Percentiles rank a stretch among this genome's conserved stretches.
phyloP scores from a whole-genome alignment of 2,888 invertebrate genomes.

The Coronaproctus castanopsis region DNA sequence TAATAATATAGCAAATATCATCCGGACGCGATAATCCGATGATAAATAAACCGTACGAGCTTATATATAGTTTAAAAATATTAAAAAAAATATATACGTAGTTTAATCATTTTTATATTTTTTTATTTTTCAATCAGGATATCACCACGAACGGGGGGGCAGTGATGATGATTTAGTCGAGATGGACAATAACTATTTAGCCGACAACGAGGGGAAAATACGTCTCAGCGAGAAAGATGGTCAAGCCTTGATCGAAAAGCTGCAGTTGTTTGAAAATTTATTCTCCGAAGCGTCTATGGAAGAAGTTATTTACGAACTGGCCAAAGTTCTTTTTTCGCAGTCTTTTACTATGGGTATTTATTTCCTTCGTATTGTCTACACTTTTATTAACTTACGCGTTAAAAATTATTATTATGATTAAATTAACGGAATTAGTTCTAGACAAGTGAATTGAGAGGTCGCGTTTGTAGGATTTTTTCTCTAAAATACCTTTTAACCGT shows the following conservation, averaged over 20 bases:
- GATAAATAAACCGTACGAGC: too few species aligned
- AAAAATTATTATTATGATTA: too few species aligned
- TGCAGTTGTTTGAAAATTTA: slow-evolving; percentile 46
- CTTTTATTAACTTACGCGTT: neutral
- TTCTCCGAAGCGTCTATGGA: slow-evolving; percentile 57
- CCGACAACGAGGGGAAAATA: slow-evolving; percentile 2
- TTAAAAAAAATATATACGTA: too few species aligned
- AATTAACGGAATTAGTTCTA: neutral
- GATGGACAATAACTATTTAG: neutral
- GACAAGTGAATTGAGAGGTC: neutral
- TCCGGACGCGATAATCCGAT: too few species aligned
- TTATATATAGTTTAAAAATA: too few species aligned
- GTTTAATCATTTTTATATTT: too few species aligned
- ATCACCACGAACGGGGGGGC: neutral
- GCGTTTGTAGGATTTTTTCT: neutral
- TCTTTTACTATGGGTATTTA: slow-evolving; percentile 38
- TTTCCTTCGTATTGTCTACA: too few species aligned
- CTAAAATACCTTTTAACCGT: neutral
- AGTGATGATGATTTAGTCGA: neutral
- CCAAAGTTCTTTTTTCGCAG: slow-evolving; percentile 62
- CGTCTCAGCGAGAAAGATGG: slow-evolving; percentile 31
- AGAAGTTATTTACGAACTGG: slow-evolving; percentile 59
- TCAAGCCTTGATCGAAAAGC: slow-evolving; percentile 44
- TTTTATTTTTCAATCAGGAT: too few species aligned
- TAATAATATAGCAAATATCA: too few species aligned